Conservation (phyloP, 23 tunicate genomes). For the Halocynthia roretzi region DNA sequence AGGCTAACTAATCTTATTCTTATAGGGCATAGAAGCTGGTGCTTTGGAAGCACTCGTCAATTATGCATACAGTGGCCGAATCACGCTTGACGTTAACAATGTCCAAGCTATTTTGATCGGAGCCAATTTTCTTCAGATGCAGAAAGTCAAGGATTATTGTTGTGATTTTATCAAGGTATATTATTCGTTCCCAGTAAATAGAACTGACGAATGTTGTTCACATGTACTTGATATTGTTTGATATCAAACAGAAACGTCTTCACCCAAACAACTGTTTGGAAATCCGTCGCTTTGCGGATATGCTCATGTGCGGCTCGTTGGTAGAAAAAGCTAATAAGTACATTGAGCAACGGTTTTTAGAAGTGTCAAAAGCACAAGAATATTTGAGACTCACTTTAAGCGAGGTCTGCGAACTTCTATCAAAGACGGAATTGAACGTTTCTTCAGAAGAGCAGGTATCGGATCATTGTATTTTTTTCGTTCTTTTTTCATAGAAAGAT, state of each 20-base stretch:
- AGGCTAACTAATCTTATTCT: background rate
- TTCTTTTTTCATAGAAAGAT: background rate
- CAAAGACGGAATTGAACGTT: constrained; percentile 67
- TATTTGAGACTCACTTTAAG: constrained; percentile 40
- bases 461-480: background rate
- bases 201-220: background rate
- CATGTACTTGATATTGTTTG: background rate
- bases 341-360: constrained; percentile 68
- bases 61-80: constrained; percentile 75
- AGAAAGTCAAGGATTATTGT: constrained; percentile 64
- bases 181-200: background rate
- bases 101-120: constrained; percentile 71
- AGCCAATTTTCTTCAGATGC: constrained; percentile 67
- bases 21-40: constrained; percentile 45
- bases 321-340: constrained; percentile 66
- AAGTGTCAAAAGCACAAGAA: constrained; percentile 73
- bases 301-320: constrained; percentile 64
- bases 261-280: constrained; percentile 68
- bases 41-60: constrained; percentile 71
- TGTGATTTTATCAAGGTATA: constrained; percentile 51
- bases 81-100: constrained; percentile 60
- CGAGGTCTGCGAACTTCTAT: constrained; percentile 43
- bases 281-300: constrained; percentile 59
- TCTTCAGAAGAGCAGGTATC: constrained; percentile 57
- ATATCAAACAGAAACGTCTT: constrained; percentile 29